These are phyloP conservation scores for Semaprochilodus insignis DNA, from an alignment of 2,797 vertebrate species.

Conservation along the genomic window DNA sequence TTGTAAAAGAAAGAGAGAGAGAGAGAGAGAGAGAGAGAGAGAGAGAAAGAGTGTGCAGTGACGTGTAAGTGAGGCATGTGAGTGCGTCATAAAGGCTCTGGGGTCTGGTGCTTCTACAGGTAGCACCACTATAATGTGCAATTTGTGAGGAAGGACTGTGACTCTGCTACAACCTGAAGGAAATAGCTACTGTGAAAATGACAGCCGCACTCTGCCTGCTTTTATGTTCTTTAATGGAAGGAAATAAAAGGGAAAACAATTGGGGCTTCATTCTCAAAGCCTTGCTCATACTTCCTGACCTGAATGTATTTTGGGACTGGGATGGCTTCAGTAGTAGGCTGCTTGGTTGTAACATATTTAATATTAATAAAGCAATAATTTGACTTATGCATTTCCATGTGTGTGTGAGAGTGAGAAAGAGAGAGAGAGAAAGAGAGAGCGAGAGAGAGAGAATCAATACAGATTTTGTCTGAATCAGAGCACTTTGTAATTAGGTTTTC, in stretches of 20 bases:
- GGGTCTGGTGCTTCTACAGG: constrained; percentile 23
- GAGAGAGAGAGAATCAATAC: constrained; percentile 27
- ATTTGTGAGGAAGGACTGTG: constrained; percentile 19
- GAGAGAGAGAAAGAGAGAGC: neutral
- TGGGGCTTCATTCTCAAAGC: constrained; percentile 28
- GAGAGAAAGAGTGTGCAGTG: neutral
- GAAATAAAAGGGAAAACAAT: constrained; percentile 42
- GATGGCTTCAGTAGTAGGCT: neutral
- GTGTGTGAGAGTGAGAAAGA: neutral
- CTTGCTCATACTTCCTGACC: constrained; percentile 1
- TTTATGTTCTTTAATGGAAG: constrained; percentile 50
- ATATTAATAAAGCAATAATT: neutral
- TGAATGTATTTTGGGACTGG: neutral
- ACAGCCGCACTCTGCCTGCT: constrained; percentile 39
- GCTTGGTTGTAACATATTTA: neutral
- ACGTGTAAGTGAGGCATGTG: constrained; percentile 24
- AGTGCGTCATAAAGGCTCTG: constrained; percentile 17
- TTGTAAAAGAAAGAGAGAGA: neutral
- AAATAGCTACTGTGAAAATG: constrained; percentile 48
- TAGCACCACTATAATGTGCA: constrained; percentile 31
- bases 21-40: too few relatives aligned
- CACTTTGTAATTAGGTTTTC: constrained; percentile 43
- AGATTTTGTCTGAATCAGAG: constrained; percentile 24
- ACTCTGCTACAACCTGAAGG: constrained; percentile 38
- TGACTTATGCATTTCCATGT: neutral